Base-by-base conservation (phyloP, 2,888 invertebrate species). In the Cataglyphis albicans region DNA sequence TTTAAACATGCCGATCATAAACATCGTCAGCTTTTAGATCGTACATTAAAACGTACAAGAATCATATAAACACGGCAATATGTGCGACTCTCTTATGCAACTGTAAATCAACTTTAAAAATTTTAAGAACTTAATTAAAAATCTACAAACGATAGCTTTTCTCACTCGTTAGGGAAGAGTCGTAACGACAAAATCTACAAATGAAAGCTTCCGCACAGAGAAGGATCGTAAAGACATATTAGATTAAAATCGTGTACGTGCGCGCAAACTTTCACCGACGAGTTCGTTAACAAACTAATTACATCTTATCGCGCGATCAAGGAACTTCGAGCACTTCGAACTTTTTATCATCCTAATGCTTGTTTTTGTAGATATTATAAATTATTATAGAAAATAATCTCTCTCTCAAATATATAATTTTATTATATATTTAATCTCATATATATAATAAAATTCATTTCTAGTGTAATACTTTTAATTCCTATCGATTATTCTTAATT, bases 41-140 rank as follows among this genome's bases (percentile, higher is more conserved):
- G n/a, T 9, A 2, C 4, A 9, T 15, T n/a, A 74, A 61, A 48
- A n/a, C 12, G n/a, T 38, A 18, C 3, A 29, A 44, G 21, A 35
- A 48, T 75, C 12, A 29, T 18, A 21, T 29, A 44, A 32, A 15
- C 18, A 15, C 15, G 41, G 3, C 25, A 21, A 63, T 63, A n/a
- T 18, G n/a, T 76, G 6, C 18, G 32, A 32, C 25, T 59, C 35
- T 44, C 32, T 7, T 21, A 15, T 29, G 68, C 44, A 68, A 18
- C 38, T n/a, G 9, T 1, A 35, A 35, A 35, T 35, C 35, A 6
- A 35, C 10, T 59, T 76, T 68, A 32, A 44, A 35, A 35, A 35
- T 6, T 35, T 78, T 15, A 59, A 67, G 67, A 67, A 41, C 44
- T 67, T 67, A 75, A 75, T 75, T 64, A 78, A 59, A 78, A 78